A percentile compares a stretch with the other conserved stretches of the same genome.
Evolutionary conservation across 2,888 invertebrate species (phyloP).

Genomic region (Tipula vernalis): DNA sequence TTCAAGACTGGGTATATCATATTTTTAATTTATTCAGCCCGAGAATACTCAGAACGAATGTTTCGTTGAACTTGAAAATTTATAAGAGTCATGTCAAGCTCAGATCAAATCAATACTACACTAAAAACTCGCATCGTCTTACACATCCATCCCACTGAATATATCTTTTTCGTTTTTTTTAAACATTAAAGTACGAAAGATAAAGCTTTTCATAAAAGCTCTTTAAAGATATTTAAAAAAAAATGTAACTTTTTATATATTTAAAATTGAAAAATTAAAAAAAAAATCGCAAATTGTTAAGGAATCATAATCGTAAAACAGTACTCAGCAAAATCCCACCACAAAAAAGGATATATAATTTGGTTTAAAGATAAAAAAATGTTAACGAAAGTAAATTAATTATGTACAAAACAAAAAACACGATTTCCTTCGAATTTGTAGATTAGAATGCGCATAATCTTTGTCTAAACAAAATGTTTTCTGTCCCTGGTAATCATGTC

Average conservation of each 20-base stretch:
- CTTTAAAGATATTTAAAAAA: not conserved
- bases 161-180: not conserved
- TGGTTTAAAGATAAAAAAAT: not conserved
- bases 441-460: not conserved
- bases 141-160: not conserved
- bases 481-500: not conserved
- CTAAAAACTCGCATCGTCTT: not conserved
- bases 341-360: not conserved
- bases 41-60: too few species aligned
- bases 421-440: not conserved
- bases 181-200: not conserved
- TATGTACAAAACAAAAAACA: not conserved
- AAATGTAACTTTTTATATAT: not conserved
- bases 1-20: too few species aligned
- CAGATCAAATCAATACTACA: not conserved
- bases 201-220: not conserved
- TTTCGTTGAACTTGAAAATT: not conserved
- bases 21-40: too few species aligned
- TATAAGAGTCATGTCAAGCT: not conserved
- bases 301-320: not conserved
- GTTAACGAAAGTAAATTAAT: not conserved
- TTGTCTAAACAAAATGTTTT: not conserved
- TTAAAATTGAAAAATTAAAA: not conserved
- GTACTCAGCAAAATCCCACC: not conserved
- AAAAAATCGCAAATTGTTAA: not conserved